Base-by-base conservation (phyloP, 2,797 vertebrate species). In the Botia kubotai region DNA sequence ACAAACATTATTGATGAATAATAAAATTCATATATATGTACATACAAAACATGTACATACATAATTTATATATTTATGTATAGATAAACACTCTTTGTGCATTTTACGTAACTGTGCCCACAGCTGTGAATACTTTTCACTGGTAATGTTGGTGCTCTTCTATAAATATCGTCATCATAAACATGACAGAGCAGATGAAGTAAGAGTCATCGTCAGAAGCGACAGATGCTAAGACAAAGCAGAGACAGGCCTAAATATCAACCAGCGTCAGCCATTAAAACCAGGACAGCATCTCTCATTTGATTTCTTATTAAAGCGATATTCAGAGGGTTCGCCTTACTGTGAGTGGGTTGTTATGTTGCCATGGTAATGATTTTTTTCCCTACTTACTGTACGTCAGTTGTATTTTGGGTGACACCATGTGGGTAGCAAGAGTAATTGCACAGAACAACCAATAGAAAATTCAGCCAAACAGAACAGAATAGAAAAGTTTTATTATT, bases 261-360 rank as follows among this genome's bases (percentile, higher is more conserved):
- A 50, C 48, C 48, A 58, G 67, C 48, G n/a, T 66, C 63, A 19
- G 33, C 29, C 75, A 85, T 82, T 67, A 86, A 75, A 43, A 77
- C 67, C 73, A 53, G 70, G 43, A 60, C 79, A 52, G 81, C 71
- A 66, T 58, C 75, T 80, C 81, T 85, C 71, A 83, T 84, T 85
- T 83, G 82, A 84, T 86, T 83, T 85, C 83, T 86, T 75, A 85
- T 83, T 85, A 68, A 84, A 82, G 63, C 83, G 70, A 77, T 85
- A 81, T 82, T 87, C 86, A 81, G 46, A 83, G 84, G 63, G 77
- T 83, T 86, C 80, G 82, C 76, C 83, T 87, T 79, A 83, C 83
- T 81, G 33, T 87, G 84, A 85, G 86, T 87, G 87, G 83, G 87
- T 79, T 84, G 86, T 85, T 80, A 83, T 80, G 87, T 88, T 87